These are phyloP conservation scores for Ophion slaviceki DNA, from an alignment of 2,888 invertebrate genomes.

Conservation along the genomic window DNA sequence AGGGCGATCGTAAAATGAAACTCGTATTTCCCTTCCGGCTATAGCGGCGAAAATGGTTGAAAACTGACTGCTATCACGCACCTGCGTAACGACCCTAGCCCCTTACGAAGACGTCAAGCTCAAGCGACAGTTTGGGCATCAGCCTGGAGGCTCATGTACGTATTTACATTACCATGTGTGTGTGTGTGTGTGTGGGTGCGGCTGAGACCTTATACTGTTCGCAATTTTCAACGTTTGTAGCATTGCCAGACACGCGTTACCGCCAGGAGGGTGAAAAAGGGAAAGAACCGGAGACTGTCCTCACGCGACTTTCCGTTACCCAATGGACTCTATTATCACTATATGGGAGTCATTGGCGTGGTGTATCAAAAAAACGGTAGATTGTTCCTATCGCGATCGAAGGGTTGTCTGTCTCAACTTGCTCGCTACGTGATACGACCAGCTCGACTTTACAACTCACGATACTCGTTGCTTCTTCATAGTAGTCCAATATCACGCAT, in stretches of 20 bases:
- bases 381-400: constrained; percentile 43
- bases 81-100: constrained; percentile 48
- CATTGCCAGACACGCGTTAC: constrained; percentile 39
- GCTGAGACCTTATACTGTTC: constrained; percentile 23
- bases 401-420: constrained; percentile 34
- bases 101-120: constrained; percentile 41
- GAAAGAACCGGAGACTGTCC: constrained; percentile 29
- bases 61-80: constrained; percentile 50
- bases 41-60: constrained; percentile 27
- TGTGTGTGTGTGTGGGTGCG: background rate
- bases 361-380: constrained; percentile 26
- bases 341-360: constrained; percentile 12
- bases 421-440: background rate
- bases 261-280: constrained; percentile 5
- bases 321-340: constrained; percentile 35
- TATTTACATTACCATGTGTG: background rate
- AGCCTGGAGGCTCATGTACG: constrained; percentile 4
- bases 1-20: constrained; percentile 28
- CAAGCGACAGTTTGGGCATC: constrained; percentile 8
- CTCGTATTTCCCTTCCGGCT: constrained; percentile 21
- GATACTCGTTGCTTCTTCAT: background rate
- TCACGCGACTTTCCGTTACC: constrained; percentile 47
- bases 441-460: background rate
- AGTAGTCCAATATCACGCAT: too few species aligned
- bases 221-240: constrained; percentile 39